These are phyloP conservation scores for Sphinx pinastri DNA, from an alignment of 2,888 invertebrate species.

Conservation along the genomic window DNA sequence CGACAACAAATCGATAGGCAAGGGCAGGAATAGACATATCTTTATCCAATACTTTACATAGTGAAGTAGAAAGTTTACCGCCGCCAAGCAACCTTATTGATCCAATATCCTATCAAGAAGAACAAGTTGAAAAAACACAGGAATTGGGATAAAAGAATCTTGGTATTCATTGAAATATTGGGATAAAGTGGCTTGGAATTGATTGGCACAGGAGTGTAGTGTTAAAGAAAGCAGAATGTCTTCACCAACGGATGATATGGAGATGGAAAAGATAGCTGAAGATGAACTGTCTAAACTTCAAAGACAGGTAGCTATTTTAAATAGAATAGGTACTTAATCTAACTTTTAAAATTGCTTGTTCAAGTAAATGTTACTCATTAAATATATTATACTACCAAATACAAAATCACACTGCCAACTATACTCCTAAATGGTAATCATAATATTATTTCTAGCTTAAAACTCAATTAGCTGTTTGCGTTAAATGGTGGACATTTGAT, in stretches of 20 bases:
- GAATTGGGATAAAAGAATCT: background rate
- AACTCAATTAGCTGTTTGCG: too few relatives aligned
- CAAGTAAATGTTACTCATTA: too few relatives aligned
- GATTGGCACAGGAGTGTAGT: background rate
- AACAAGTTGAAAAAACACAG: background rate
- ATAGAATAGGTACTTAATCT: background rate
- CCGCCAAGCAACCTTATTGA: conserved; percentile 42
- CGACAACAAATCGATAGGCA: background rate
- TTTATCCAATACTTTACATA: conserved; percentile 2
- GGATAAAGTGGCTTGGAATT: conserved; percentile 1
- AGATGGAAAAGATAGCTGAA: conserved; percentile 91
- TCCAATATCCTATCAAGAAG: conserved; percentile 18
- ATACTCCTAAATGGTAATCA: too few relatives aligned
- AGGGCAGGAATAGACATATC: background rate
- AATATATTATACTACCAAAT: too few relatives aligned
- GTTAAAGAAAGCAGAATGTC: conserved; percentile 52
- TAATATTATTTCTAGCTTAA: too few relatives aligned
- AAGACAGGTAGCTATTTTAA: conserved; percentile 83
- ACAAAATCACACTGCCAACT: too few relatives aligned
- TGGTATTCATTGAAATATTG: too few relatives aligned
- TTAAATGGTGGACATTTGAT: too few relatives aligned
- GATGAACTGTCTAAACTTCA: conserved; percentile 91
- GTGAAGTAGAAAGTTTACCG: conserved; percentile 14
- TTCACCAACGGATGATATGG: conserved; percentile 83
- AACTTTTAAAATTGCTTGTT: too few relatives aligned